phyloP scores from a whole-genome alignment of 2,113 vertebrate species.

The Nicator chloris region DNA sequence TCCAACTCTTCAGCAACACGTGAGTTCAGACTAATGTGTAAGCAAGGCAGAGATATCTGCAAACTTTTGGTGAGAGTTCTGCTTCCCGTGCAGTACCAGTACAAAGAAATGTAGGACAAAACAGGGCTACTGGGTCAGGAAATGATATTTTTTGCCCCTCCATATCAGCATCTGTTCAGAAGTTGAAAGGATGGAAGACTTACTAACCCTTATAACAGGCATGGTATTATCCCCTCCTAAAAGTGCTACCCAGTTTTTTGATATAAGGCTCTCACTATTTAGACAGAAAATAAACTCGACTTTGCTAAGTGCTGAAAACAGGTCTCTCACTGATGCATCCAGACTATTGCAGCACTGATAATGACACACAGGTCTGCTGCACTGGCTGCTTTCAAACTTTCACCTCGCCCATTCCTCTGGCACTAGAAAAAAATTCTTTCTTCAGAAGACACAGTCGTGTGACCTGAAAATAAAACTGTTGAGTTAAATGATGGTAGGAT shows the following conservation, averaged over 20 bases:
- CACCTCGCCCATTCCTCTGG: neutral
- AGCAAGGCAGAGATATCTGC: neutral
- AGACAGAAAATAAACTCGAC: neutral
- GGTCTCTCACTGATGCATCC: neutral
- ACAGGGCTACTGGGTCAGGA: neutral
- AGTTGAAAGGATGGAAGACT: neutral
- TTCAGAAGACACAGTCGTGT: neutral
- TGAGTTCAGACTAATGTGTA: neutral
- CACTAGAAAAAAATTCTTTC: neutral
- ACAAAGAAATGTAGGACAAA: neutral
- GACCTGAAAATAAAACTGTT: neutral
- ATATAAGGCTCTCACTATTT: neutral
- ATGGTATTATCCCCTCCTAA: neutral
- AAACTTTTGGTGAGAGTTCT: neutral
- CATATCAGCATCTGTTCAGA: neutral
- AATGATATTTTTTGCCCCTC: neutral
- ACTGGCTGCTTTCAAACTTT: neutral
- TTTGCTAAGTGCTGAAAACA: neutral
- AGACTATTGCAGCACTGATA: neutral
- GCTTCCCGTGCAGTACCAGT: neutral
- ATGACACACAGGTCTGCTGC: neutral
- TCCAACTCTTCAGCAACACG: rapidly evolving
- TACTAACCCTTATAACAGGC: neutral
- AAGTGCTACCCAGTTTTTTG: neutral
- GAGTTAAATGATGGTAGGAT: neutral